phyloP scores from a whole-genome alignment of 2,888 invertebrate species.

The Lycaena phlaeas region DNA sequence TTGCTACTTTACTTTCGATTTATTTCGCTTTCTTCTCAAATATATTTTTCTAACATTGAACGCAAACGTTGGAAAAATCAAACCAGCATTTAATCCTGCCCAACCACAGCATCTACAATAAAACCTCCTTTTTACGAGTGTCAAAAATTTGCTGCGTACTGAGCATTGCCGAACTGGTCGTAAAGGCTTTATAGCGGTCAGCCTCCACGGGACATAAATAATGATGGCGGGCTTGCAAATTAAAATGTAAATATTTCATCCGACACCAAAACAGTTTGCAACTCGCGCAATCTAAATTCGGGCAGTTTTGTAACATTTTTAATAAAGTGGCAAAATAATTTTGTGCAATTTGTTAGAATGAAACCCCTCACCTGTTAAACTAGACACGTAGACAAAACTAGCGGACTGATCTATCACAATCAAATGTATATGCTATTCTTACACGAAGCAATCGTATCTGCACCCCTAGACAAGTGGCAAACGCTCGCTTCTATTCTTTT shows the following conservation, averaged over 20 bases:
- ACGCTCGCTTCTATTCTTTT: too few relatives aligned
- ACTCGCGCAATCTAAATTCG: too few relatives aligned
- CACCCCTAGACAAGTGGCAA: too few relatives aligned
- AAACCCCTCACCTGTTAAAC: too few relatives aligned
- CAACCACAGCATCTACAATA: constrained; percentile 11
- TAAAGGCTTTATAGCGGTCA: constrained; percentile 47
- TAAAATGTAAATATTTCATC: constrained; percentile 37
- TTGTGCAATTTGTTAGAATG: too few relatives aligned
- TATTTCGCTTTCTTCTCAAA: background rate
- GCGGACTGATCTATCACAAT: too few relatives aligned
- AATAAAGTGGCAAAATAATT: too few relatives aligned
- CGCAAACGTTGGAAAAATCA: background rate
- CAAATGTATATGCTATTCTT: too few relatives aligned
- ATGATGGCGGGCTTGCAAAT: constrained; percentile 38
- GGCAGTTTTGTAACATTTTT: too few relatives aligned
- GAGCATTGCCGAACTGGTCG: constrained; percentile 20
- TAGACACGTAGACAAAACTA: too few relatives aligned
- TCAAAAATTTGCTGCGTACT: constrained; percentile 11
- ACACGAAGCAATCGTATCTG: too few relatives aligned
- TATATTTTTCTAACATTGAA: background rate
- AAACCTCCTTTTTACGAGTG: constrained; percentile 12
- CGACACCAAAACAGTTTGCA: background rate
- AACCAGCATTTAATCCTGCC: background rate
- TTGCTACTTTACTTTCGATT: too few relatives aligned
- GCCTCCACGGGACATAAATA: constrained; percentile 24